phyloP scores from a whole-genome alignment of 1,140 invertebrate genomes.

The Cylas formicarius region DNA sequence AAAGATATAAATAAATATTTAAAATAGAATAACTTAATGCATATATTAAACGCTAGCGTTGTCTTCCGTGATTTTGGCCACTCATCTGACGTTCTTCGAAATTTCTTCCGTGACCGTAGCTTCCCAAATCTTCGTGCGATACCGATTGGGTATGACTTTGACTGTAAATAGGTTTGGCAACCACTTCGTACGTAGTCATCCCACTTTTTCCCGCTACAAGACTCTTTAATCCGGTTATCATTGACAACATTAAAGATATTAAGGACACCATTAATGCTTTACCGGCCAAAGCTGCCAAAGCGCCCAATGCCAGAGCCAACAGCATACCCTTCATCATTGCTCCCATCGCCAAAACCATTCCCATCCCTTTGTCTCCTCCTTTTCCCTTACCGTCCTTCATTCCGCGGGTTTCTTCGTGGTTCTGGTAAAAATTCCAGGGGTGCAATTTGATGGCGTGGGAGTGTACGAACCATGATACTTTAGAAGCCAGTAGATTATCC shows the following conservation, averaged over 20 bases:
- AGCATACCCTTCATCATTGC: conserved; percentile 65
- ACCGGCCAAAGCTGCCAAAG: conserved; percentile 65
- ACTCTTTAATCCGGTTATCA: conserved; percentile 66
- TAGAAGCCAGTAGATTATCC: too few species aligned
- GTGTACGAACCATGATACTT: conserved; percentile 61
- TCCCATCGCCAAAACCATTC: conserved; percentile 49
- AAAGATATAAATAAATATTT: too few species aligned
- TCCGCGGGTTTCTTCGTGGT: conserved; percentile 39
- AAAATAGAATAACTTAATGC: too few species aligned
- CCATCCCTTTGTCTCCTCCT: conserved; percentile 50
- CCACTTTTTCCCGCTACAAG: conserved; percentile 53
- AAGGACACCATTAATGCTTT: conserved; percentile 76
- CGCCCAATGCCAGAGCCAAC: conserved; percentile 65
- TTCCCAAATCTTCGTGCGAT: conserved; percentile 51
- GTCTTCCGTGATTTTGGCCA: too few species aligned
- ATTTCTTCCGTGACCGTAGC: conserved; percentile 1
- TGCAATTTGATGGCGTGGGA: conserved; percentile 65
- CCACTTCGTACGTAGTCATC: conserved; percentile 73
- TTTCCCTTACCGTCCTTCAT: conserved; percentile 43
- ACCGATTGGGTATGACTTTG: conserved; percentile 65
- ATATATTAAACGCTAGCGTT: too few species aligned
- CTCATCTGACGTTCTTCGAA: not conserved
- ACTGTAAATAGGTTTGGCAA: conserved; percentile 62
- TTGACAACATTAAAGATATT: conserved; percentile 68
- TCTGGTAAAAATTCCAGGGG: conserved; percentile 48